Evolutionary conservation across 2,888 invertebrate genomes (phyloP), one percentile per base, ranked within the genome.

Genomic region (Calameuta filiformis): DNA sequence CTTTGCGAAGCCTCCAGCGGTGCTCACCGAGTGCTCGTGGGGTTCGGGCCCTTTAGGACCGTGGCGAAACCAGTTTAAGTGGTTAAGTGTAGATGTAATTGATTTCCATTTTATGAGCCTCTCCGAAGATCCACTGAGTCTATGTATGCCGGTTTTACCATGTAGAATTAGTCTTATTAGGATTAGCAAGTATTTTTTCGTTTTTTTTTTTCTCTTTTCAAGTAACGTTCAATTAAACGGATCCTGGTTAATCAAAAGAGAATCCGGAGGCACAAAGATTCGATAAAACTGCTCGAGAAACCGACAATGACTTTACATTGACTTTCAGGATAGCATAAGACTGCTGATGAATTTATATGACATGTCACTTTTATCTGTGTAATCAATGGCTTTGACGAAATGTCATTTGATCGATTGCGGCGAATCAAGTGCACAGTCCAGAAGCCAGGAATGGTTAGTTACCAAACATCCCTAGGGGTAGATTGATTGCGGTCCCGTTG

Each of bases 51-150:
- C 88, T 88, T 89, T 88, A 88, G 87, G 89, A 90, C 89, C 91
- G 90, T 91, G 89, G 90, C 91, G 90, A 91, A 91, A 91, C 90
- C 91, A 91, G 91, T 91, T 91, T 91, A 91, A 91, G 91, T 90
- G 91, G 90, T 90, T 91, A 91, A 91, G 90, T 88, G 91, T 89
- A 89, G 89, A 90, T 91, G 90, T 91, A 91, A 91, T 91, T 91
- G 91, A 91, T 91, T 91, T 91, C 91, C 91, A 91, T 91, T 91
- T 91, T 91, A 91, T 89, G 91, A 91, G 90, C 87, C 83, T 83
- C 86, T 82, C 85, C 80, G 78, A 86, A 83, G 86, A 84, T 81
- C 80, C 87, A 85, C 85, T 83, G 85, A 56, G 23, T 56, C 56
- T 56, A 23, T 56, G 56, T 56, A 56, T 56, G 23, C 23, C 15